Conservation (phyloP, 2,888 invertebrate genomes). For the Mechanitis mazaeus region DNA sequence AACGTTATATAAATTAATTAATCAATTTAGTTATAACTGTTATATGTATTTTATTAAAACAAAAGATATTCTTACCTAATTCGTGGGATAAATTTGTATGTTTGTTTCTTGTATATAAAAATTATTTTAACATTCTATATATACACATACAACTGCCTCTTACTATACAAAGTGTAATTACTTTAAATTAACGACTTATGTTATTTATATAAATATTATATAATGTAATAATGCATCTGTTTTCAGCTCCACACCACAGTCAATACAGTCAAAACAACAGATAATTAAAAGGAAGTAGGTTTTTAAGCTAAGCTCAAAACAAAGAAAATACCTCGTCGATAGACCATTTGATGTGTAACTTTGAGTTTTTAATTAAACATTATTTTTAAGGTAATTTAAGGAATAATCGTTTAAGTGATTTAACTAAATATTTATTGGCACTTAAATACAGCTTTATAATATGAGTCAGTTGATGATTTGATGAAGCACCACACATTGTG, state of each 20-base stretch:
- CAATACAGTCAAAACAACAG: slow-evolving; percentile 13
- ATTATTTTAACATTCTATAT: too few species aligned
- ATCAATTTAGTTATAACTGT: too few species aligned
- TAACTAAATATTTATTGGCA: neutral
- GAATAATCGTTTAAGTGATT: neutral
- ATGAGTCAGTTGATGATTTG: too few species aligned
- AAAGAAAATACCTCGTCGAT: slow-evolving; percentile 38
- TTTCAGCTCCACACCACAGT: slow-evolving; percentile 26
- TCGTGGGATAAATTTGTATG: too few species aligned
- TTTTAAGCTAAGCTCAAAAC: slow-evolving; percentile 40
- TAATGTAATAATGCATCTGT: neutral
- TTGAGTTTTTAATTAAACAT: slow-evolving; percentile 1
- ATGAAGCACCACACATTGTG: too few species aligned
- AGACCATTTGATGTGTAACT: slow-evolving; percentile 19
- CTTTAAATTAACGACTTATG: too few species aligned
- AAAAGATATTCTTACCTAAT: too few species aligned
- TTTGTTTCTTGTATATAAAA: too few species aligned
- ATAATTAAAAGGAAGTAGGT: slow-evolving; percentile 23
- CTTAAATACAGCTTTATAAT: neutral
- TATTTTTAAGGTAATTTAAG: slow-evolving; percentile 3
- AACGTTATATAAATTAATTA: too few species aligned
- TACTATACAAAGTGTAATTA: too few species aligned
- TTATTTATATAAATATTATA: neutral
- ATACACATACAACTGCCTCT: too few species aligned
- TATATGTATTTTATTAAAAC: too few species aligned